phyloP scores from a whole-genome alignment of 2,797 vertebrate species.

The Danio aesculapii region DNA sequence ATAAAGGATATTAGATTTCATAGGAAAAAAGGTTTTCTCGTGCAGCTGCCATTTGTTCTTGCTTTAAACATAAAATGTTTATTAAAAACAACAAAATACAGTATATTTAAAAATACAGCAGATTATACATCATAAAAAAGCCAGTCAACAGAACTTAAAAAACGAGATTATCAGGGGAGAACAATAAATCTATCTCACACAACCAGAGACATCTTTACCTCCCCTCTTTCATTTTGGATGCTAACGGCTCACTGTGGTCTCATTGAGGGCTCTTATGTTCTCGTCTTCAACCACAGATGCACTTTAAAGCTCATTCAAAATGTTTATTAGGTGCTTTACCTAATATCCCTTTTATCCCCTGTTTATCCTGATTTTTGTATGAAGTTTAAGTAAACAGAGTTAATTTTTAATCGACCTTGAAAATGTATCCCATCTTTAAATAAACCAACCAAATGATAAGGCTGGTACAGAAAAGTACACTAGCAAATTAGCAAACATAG shows the following conservation, averaged over 20 bases:
- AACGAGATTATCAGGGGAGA: neutral
- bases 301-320: slow-evolving; percentile 19
- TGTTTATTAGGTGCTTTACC: slow-evolving; percentile 11
- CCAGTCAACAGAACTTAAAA: neutral
- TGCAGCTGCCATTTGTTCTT: too few relatives aligned
- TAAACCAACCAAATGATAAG: slow-evolving; percentile 8
- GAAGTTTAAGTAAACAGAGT: neutral
- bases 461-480: neutral
- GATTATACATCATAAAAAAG: too few relatives aligned
- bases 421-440: neutral
- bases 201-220: neutral
- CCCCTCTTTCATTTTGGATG: slow-evolving; percentile 39
- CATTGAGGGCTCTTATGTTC: slow-evolving; percentile 16
- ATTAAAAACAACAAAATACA: too few relatives aligned
- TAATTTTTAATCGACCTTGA: slow-evolving; percentile 35
- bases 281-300: slow-evolving; percentile 32
- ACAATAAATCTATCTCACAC: slow-evolving; percentile 9
- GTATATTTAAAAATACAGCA: too few relatives aligned
- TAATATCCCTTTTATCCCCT: too few relatives aligned
- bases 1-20: too few relatives aligned
- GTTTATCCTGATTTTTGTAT: slow-evolving; percentile 4
- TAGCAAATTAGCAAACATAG: neutral
- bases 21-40: too few relatives aligned
- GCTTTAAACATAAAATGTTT: too few relatives aligned
- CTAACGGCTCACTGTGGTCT: slow-evolving; percentile 33